Percentiles rank a stretch among this genome's conserved stretches.
phyloP scores from a whole-genome alignment of 1,140 invertebrate genomes.

The Drosophila jambulina region DNA sequence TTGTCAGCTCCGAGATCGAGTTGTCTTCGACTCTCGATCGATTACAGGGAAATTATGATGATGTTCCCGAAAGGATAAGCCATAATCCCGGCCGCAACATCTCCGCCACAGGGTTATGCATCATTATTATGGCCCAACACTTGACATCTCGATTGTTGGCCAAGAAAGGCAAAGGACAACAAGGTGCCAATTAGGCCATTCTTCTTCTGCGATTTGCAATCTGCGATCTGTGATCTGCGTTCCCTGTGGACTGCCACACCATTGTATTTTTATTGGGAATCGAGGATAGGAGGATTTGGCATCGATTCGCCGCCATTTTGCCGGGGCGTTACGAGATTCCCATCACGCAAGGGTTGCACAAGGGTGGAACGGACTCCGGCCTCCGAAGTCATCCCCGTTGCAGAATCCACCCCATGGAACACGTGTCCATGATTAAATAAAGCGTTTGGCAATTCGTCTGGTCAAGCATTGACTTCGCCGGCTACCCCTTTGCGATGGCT shows the following conservation, averaged over 20 bases:
- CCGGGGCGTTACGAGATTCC: slow-evolving; percentile 28
- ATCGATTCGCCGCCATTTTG: slow-evolving; percentile 61
- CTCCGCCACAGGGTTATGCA: slow-evolving; percentile 62
- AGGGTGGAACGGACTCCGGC: slow-evolving; percentile 13
- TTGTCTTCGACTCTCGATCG: slow-evolving; percentile 26
- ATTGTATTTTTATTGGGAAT: slow-evolving; percentile 52
- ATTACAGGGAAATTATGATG: slow-evolving; percentile 75
- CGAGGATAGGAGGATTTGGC: background rate
- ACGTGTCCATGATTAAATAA: slow-evolving; percentile 77
- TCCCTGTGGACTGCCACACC: slow-evolving; percentile 51
- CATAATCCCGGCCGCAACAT: slow-evolving; percentile 65
- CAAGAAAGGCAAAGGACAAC: slow-evolving; percentile 15
- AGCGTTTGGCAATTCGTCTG: slow-evolving; percentile 63
- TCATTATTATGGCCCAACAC: slow-evolving; percentile 73
- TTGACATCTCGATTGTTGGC: slow-evolving; percentile 53
- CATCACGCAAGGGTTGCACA: slow-evolving; percentile 57
- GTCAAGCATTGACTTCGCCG: slow-evolving; percentile 10
- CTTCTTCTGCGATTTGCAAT: slow-evolving; percentile 11
- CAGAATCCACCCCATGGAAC: slow-evolving; percentile 27
- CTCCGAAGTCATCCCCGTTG: slow-evolving; percentile 30
- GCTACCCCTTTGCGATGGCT: background rate
- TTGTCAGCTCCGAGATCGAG: slow-evolving; percentile 6
- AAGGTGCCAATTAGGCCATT: slow-evolving; percentile 55
- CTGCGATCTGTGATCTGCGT: slow-evolving; percentile 7
- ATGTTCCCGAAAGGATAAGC: slow-evolving; percentile 68